phyloP scores from a whole-genome alignment of 2,113 vertebrate genomes.

The Alaudala cheleensis region DNA sequence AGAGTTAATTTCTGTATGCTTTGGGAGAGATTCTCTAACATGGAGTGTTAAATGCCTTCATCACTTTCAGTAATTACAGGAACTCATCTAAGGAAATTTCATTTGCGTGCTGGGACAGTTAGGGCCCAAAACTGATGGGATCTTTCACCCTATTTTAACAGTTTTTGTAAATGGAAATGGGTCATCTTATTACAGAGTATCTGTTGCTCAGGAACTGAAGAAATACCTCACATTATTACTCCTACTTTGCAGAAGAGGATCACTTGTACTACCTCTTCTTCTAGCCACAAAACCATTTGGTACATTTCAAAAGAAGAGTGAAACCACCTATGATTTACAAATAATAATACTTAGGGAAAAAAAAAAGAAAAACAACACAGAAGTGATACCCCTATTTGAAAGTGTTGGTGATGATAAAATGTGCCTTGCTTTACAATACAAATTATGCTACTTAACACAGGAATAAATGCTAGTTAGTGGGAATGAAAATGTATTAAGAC shows the following conservation, averaged over 20 bases:
- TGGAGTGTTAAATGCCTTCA: not conserved
- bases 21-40: not conserved
- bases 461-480: not conserved
- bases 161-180: not conserved
- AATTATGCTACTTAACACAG: not conserved
- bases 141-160: not conserved
- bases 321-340: not conserved
- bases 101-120: not conserved
- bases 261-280: not conserved
- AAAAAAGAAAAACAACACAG: not conserved
- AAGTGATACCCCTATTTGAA: not conserved
- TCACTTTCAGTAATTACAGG: not conserved
- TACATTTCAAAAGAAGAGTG: not conserved
- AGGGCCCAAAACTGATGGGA: not conserved
- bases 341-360: not conserved
- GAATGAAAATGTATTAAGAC: not conserved
- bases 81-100: not conserved
- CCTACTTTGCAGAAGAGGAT: not conserved
- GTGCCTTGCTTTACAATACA: not conserved
- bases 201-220: not conserved
- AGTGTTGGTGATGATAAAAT: not conserved
- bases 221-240: not conserved
- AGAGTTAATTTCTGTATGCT: not conserved
- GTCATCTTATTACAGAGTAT: not conserved
- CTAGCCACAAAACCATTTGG: not conserved